A percentile compares a stretch with the other conserved stretches of the same genome.
Evolutionary conservation across 2,113 vertebrate genomes (phyloP).

Genomic region (Scatophagus argus): DNA sequence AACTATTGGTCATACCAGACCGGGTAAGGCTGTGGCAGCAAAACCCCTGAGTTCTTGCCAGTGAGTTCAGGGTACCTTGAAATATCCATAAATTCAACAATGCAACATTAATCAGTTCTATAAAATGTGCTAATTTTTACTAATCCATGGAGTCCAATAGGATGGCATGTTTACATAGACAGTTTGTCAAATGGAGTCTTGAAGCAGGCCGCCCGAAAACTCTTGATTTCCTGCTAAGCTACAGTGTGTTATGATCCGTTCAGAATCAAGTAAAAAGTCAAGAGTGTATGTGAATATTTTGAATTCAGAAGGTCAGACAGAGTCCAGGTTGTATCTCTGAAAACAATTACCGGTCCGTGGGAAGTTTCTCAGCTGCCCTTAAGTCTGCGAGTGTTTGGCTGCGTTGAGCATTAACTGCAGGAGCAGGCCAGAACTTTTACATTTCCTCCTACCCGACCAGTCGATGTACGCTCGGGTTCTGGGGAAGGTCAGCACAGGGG

Average conservation of each 20-base stretch:
- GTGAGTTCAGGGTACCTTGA: background rate
- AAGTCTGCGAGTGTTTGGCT: conserved; percentile 24
- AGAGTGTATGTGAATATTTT: conserved; percentile 13
- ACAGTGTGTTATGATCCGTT: background rate
- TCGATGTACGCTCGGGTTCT: conserved; percentile 63
- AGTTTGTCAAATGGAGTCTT: conserved; percentile 33
- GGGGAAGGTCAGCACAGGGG: conserved; percentile 69
- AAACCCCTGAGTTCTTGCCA: too few relatives aligned
- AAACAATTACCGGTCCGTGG: conserved; percentile 26
- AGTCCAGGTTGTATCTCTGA: conserved; percentile 13
- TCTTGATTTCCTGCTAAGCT: background rate
- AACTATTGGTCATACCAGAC: too few relatives aligned
- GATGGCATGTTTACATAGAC: background rate
- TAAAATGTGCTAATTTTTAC: background rate
- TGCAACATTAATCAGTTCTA: background rate
- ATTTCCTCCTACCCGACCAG: conserved; percentile 55
- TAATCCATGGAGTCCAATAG: background rate
- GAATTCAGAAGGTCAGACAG: conserved; percentile 25
- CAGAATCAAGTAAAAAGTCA: background rate
- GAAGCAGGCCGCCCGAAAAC: conserved; percentile 2
- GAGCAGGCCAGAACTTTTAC: conserved; percentile 36
- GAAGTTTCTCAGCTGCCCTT: conserved; percentile 32
- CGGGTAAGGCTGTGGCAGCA: too few relatives aligned
- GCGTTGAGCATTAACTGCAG: conserved; percentile 26
- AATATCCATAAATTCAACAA: background rate